These are phyloP conservation scores for Atrichornis clamosus DNA, from an alignment of 2,113 vertebrate species.

Conservation along the genomic window DNA sequence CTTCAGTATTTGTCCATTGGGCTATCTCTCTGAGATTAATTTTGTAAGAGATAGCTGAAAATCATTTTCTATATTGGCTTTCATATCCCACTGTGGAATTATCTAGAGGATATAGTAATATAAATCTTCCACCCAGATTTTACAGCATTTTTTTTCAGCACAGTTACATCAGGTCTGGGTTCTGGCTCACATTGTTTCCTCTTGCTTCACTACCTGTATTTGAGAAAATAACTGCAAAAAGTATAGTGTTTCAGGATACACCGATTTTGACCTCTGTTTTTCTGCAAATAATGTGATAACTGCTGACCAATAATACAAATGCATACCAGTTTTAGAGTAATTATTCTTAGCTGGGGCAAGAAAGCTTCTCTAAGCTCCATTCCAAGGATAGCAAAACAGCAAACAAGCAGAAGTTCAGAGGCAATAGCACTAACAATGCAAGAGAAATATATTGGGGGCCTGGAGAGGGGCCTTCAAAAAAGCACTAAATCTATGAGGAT, in stretches of 20 bases:
- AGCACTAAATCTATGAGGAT: neutral
- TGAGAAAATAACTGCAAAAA: neutral
- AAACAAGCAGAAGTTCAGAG: neutral
- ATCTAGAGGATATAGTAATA: constrained; percentile 30
- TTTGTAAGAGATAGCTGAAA: constrained; percentile 22
- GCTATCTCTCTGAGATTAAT: neutral
- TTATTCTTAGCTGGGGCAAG: neutral
- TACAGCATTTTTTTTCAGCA: neutral
- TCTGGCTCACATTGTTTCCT: neutral
- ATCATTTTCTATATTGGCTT: constrained; percentile 14
- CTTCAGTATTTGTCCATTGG: neutral
- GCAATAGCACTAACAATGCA: neutral
- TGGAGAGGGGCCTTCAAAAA: neutral
- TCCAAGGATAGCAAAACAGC: neutral
- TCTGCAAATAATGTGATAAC: neutral
- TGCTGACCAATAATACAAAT: neutral
- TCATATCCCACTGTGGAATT: constrained; percentile 7
- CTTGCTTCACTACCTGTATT: neutral
- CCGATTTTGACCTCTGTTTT: neutral
- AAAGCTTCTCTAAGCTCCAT: neutral
- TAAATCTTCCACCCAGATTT: constrained; percentile 5
- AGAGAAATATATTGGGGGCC: neutral
- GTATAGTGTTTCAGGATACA: neutral
- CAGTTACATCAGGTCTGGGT: neutral
- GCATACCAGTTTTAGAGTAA: neutral